These are phyloP conservation scores for Papilio machaon DNA, from an alignment of 1,140 invertebrate genomes.

Conservation along the genomic window DNA sequence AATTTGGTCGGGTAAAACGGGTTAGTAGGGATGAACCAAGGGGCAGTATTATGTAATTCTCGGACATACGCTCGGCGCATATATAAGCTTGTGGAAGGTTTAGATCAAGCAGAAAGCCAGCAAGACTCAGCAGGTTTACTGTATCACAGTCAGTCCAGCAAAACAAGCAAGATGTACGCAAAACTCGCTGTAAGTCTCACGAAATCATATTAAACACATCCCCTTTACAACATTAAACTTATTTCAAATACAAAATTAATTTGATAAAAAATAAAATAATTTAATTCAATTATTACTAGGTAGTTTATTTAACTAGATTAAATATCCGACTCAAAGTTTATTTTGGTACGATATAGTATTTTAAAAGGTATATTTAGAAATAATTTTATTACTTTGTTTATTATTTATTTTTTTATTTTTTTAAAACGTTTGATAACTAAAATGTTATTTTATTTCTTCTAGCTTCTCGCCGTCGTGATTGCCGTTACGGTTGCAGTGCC, in stretches of 20 bases:
- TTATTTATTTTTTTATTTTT: no score
- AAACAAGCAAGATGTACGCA: conserved; percentile 74
- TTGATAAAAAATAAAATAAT: neutral
- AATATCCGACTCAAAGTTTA: neutral
- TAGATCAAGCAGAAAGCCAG: conserved; percentile 67
- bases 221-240: neutral
- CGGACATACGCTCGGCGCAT: conserved; percentile 60
- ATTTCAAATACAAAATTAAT: neutral
- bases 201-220: neutral
- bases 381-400: neutral
- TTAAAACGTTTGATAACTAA: neutral
- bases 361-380: neutral
- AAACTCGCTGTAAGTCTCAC: conserved; percentile 75
- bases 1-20: conserved; percentile 63
- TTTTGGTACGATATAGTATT: neutral
- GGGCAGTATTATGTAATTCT: conserved; percentile 74
- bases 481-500: conserved; percentile 65
- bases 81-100: conserved; percentile 73
- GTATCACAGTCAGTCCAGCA: conserved; percentile 74
- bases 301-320: neutral
- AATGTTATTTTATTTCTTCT: conserved; percentile 43
- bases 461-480: conserved; percentile 66
- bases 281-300: conserved; percentile 3
- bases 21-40: conserved; percentile 75
- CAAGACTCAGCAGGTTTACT: conserved; percentile 66